Evolutionary conservation across 2,797 vertebrate species (phyloP).

Genomic region (Muraenolepis orangiensis): DNA sequence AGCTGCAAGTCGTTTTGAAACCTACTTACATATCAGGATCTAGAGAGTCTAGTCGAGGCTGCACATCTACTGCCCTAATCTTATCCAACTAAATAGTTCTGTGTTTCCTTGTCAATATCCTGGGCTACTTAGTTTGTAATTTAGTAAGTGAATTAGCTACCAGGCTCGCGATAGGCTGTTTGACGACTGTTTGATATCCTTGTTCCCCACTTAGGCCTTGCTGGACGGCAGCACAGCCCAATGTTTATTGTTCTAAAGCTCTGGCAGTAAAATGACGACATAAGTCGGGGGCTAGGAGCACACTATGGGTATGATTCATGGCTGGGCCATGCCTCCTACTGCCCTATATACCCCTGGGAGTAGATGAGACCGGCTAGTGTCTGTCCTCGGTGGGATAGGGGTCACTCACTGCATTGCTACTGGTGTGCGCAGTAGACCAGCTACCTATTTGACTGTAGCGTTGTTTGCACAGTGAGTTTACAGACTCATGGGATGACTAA

Average conservation of each 20-base stretch:
- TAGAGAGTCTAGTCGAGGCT: background rate
- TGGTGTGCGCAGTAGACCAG: background rate
- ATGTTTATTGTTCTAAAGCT: slow-evolving; percentile 39
- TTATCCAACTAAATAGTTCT: background rate
- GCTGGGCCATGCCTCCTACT: slow-evolving; percentile 24
- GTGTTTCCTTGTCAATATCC: background rate
- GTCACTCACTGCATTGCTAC: background rate
- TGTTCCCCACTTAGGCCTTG: slow-evolving; percentile 26
- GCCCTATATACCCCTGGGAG: slow-evolving; percentile 44
- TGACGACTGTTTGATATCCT: slow-evolving; percentile 33
- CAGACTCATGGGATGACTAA: background rate
- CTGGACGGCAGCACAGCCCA: slow-evolving; percentile 7
- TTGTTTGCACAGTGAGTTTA: background rate
- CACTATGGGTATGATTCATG: slow-evolving; percentile 57
- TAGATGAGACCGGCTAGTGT: slow-evolving; percentile 24
- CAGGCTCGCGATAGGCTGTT: slow-evolving; percentile 21
- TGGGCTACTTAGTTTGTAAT: background rate
- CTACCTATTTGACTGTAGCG: background rate
- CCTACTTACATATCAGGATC: too few species aligned
- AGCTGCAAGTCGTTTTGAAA: background rate
- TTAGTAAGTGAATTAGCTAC: slow-evolving; percentile 25
- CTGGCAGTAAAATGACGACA: slow-evolving; percentile 42
- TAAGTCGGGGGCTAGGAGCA: slow-evolving; percentile 31
- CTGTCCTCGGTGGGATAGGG: slow-evolving; percentile 11
- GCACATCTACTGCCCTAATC: background rate